Conservation (phyloP, 2,888 invertebrate species). For the Agrilus mali region DNA sequence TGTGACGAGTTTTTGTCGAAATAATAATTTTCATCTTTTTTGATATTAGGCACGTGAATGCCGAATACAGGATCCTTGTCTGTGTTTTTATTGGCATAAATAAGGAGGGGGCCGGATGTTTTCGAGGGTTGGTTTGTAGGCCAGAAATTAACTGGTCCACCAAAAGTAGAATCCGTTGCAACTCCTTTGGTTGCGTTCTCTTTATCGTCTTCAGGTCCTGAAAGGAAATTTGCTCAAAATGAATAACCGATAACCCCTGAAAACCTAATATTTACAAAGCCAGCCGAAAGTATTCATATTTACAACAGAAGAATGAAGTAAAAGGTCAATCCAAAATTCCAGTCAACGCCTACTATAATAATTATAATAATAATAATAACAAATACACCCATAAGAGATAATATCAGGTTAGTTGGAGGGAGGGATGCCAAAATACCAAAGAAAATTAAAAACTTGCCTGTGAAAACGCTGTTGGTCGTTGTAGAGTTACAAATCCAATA, state of each 20-base stretch:
- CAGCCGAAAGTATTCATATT: too few species aligned
- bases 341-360: constrained; percentile 3
- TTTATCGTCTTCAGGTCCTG: constrained; percentile 18
- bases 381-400: too few species aligned
- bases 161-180: constrained; percentile 12
- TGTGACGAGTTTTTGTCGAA: constrained; percentile 1
- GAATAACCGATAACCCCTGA: too few species aligned
- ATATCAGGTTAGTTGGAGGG: constrained; percentile 2
- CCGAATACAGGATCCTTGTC: constrained; percentile 12
- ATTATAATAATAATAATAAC: neutral
- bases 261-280: too few species aligned
- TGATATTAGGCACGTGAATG: constrained; percentile 9
- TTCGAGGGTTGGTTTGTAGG: constrained; percentile 25
- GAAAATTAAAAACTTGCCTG: constrained; percentile 10
- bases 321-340: constrained; percentile 5
- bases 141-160: constrained; percentile 7
- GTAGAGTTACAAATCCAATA: constrained; percentile 54
- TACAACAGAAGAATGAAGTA: too few species aligned
- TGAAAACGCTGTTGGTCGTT: constrained; percentile 19
- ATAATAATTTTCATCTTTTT: constrained; percentile 17
- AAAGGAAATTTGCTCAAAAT: constrained; percentile 17
- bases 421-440: constrained; percentile 4
- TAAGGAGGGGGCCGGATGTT: constrained; percentile 27
- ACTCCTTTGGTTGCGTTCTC: constrained; percentile 9
- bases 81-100: constrained; percentile 23